Percentiles rank a stretch among this genome's conserved stretches.
phyloP scores from a whole-genome alignment of 2,113 vertebrate species.

The Pleuronectes platessa region DNA sequence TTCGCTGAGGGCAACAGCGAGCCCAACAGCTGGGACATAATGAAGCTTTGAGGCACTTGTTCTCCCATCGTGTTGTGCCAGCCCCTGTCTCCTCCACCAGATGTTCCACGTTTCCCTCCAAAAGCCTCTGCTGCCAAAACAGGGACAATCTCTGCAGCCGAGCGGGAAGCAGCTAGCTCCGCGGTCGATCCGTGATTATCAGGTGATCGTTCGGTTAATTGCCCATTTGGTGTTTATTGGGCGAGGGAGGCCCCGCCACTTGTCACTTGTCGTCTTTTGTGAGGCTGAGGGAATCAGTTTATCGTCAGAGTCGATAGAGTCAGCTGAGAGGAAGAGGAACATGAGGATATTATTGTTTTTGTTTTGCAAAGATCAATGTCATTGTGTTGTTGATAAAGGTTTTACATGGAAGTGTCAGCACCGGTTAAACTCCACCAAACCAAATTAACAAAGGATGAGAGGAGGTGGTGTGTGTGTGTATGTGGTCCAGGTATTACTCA shows the following conservation, averaged over 20 bases:
- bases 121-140: slow-evolving; percentile 61
- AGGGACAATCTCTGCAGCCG: slow-evolving; percentile 22
- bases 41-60: slow-evolving; percentile 83
- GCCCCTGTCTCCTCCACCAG: slow-evolving; percentile 79
- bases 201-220: slow-evolving; percentile 76
- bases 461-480: not conserved
- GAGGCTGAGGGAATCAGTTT: slow-evolving; percentile 28
- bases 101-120: slow-evolving; percentile 77
- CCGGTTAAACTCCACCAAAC: slow-evolving; percentile 2
- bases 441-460: not conserved
- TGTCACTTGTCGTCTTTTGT: slow-evolving; percentile 47
- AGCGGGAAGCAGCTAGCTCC: slow-evolving; percentile 49
- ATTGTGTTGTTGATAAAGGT: not conserved
- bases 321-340: not conserved
- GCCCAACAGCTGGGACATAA: slow-evolving; percentile 83
- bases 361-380: slow-evolving; percentile 1
- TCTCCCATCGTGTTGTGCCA: slow-evolving; percentile 76
- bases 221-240: slow-evolving; percentile 65
- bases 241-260: slow-evolving; percentile 47
- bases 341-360: slow-evolving; percentile 13
- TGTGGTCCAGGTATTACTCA: too few species aligned
- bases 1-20: slow-evolving; percentile 79
- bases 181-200: slow-evolving; percentile 60
- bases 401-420: not conserved
- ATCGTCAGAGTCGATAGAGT: slow-evolving; percentile 14